Base-by-base conservation (phyloP, 2,113 vertebrate species). In the Corynorhinus townsendii region DNA sequence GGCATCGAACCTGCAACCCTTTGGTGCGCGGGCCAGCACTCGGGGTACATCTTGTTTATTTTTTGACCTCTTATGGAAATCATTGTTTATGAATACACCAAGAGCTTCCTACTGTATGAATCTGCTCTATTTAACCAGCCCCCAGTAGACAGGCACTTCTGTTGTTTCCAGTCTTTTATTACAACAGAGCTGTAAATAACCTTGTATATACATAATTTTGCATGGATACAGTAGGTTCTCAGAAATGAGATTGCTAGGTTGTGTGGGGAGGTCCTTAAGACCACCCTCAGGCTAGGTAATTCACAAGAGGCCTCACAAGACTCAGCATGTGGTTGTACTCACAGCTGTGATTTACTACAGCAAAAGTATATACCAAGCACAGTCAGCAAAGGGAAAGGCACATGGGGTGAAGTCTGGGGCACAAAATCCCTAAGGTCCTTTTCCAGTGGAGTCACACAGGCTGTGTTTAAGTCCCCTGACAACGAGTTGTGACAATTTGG, bases 11-110 rank as follows among this genome's bases (percentile, higher is more conserved):
- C 26, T 62, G 59, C 59, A 62, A 12, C 26, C 24, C 11, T 62
- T 62, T 62, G 59, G 59, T 11, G 59, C 3, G 4, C 1, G 11
- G 24, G 24, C 26, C 26, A 11, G 28, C 59, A 62, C 59, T 59
- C 56, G 59, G 59, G 59, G 24, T 26, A 62, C 26, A 62, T 62
- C 59, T 62, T 62, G 59, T 62, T 62, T 62, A 16, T 56, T 66
- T 91, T 93, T 87, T 38, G 76, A 62, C 45, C n/a, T 75, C 3
- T 82, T 15, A 19, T 89, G 83, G 49, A 92, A 96, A 89, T 87
- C 20, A 52, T 38, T 73, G 45, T 77, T 0, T 56, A 66, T 82
- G 28, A 72, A 8, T 40, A 66, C 62, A 52, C 54, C 11, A 30
- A 33, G 73, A 79, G 28, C 33, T 86, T 92, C 68, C 47, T 64